Evolutionary conservation across 2,888 invertebrate genomes (phyloP), one percentile per base, ranked within the genome.

Genomic region (Eledone cirrhosa): DNA sequence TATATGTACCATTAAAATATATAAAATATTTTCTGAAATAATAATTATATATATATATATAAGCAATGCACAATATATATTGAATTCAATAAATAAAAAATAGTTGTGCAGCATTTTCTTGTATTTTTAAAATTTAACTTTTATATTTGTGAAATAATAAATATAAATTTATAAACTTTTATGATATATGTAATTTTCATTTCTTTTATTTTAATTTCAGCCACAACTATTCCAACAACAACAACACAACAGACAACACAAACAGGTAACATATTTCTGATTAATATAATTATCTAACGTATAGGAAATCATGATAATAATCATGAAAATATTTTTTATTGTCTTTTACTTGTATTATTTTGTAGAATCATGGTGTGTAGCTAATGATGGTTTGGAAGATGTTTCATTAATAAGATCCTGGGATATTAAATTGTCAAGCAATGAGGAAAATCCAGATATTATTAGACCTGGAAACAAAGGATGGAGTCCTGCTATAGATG

Each of bases 181-280:
- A n/a, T 27, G 13, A 63, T 63, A 24, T 63, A 63, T 24, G 27
- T 24, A 63, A 13, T 63, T 63, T 63, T 19, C 27, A 14, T 19
- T 63, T 19, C 22, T 14, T 33, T 72, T 27, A 41, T 72, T 33
- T 2, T 72, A 4, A 22, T 31, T 72, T 5, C 33, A 72, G 72
- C 33, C 29, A 72, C 72, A 72, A n/a, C 72, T 41, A 72, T 41
- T 41, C 72, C 72, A 41, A 72, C 72, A 41, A 41, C 41, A 41
- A 41, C 41, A 19, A 29, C 29, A 41, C 22, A 72, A 72, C 29
- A n/a, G 13, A 41, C 72, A 72, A 72, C 72, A n/a, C 33, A 72
- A 72, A 72, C 72, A 72, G 72, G 72, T 72, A 33, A 69, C 22
- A 14, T n/a, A n/a, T n/a, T 27, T n/a, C 31, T 72, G 3, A 19